Base-by-base conservation (phyloP, 30 jellyfish, hydroid and myxozoan genomes). In the Sanderia malayensis region DNA sequence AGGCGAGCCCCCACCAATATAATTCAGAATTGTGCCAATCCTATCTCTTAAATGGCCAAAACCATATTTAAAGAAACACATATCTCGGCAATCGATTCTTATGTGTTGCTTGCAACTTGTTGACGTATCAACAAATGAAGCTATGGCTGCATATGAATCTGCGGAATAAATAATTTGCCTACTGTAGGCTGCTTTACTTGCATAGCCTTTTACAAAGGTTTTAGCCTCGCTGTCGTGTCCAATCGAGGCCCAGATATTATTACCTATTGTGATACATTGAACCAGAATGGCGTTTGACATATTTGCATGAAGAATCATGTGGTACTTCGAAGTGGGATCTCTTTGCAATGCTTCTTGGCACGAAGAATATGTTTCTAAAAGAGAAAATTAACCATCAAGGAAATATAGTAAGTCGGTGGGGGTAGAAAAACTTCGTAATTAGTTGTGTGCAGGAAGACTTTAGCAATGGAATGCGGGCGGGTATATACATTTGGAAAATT, bases 1-100 rank as follows among this genome's bases (percentile, higher is more conserved):
- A 0, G 81, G 19, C 0, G 86, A 76, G 2, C 83, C 94, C 4
- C 89, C 89, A 11, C 94, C 94, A 8, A 52, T 17, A 58, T 58
- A 71, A 15, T 46, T 17, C 0, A 34, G 53, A 4, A 20, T 31
- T 30, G 4, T n/a, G 32, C 86, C 86, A 28, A 52, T 23, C 30
- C 89, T 69, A 58, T 32, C 69, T 49, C 27, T 49, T 4, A 49
- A 53, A 20, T 45, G 29, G 76, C 71, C 55, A 1, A 47, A 72
- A 49, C 21, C 28, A 41, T 24, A 4, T 10, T 7, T 8, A 17
- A 27, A 11, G 2, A 45, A 17, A 55, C 61, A 23, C 22, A 1
- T 58, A 21, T 26, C 49, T 29, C 29, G 8, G 30, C 52, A 62
- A n/a, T 28, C 13, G 18, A 62, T 19, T 31, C 13, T 62, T 26